Evolutionary conservation across 2,888 invertebrate genomes (phyloP), one percentile per base, ranked within the genome.

Genomic region (Poecilobothrus nobilitatus): DNA sequence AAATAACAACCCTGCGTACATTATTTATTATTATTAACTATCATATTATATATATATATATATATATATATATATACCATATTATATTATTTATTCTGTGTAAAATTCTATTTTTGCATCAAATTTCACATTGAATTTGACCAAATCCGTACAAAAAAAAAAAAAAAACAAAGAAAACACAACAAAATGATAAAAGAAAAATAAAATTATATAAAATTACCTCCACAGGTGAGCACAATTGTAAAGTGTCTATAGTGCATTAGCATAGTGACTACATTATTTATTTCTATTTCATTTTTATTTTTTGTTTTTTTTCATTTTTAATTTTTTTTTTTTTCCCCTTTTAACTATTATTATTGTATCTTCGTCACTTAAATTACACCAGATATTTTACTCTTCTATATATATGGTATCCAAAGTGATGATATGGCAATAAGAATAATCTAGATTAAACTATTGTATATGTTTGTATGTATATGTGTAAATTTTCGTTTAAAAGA

Each of bases 161-260:
- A 18, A 18, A 18, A 4, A 53, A 9, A 18, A 18, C 9, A 53
- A 53, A 44, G 12, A 9, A 44, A 3, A 44, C 6, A 44, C 34
- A 34, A 34, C 5, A 34, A 37, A 37, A 37, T 12, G 12, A 27
- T 41, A 8, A 41, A 12, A 41, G 15, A 53, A 53, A 53, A 53
- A 18, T 12, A 4, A 53, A 53, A 53, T 53, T 53, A 53, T 53
- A 53, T 53, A 53, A 53, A 53, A 53, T 53, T 53, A 53, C 53
- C 53, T 53, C 53, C 53, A 53, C 53, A 53, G 53, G 53, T 53
- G 53, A 53, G 53, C n/a, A 53, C 53, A 53, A 53, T 53, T 12
- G 18, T 18, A 53, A 53, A 15, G 53, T 53, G 6, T 53, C 53
- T 53, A 53, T 53, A 15, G 18, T 53, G 53, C 53, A 53, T 53